phyloP scores from a whole-genome alignment of 2,113 vertebrate genomes.

The Paracanthobrama guichenoti region DNA sequence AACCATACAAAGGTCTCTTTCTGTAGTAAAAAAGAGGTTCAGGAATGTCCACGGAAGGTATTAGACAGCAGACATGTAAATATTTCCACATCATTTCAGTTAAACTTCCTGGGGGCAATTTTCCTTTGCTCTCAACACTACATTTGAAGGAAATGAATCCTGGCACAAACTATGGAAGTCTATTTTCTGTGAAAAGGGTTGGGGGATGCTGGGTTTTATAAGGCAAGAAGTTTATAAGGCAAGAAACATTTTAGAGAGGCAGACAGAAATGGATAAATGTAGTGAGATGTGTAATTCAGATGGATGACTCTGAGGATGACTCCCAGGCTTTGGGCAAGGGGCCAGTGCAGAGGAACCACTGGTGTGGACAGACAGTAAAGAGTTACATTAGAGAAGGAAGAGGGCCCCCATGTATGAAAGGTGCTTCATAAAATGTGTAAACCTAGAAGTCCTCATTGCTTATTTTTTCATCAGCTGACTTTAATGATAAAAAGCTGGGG shows the following conservation, averaged over 20 bases:
- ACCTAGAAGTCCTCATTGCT: conserved; percentile 62
- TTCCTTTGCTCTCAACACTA: conserved; percentile 41
- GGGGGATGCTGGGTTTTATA: background rate
- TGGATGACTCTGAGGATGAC: background rate
- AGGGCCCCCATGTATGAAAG: conserved; percentile 67
- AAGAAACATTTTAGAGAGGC: background rate
- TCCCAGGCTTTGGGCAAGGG: conserved; percentile 16
- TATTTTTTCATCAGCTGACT: conserved; percentile 68
- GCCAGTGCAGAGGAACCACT: conserved; percentile 37
- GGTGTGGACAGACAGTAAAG: conserved; percentile 53
- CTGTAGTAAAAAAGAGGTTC: conserved; percentile 57
- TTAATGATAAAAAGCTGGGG: conserved; percentile 66
- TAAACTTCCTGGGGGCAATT: conserved; percentile 55
- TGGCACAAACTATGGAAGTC: background rate
- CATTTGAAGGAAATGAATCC: background rate
- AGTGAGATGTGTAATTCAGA: background rate
- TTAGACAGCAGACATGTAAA: conserved; percentile 69
- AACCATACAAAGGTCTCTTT: conserved; percentile 71
- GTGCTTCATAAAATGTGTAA: conserved; percentile 73
- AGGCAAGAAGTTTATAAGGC: background rate
- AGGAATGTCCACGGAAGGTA: conserved; percentile 68
- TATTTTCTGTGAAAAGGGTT: background rate
- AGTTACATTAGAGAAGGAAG: conserved; percentile 45
- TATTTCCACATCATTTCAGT: conserved; percentile 62
- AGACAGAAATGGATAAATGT: conserved; percentile 16